Evolutionary conservation across 2,888 invertebrate species (phyloP).

Genomic region (Glomeris marginata): DNA sequence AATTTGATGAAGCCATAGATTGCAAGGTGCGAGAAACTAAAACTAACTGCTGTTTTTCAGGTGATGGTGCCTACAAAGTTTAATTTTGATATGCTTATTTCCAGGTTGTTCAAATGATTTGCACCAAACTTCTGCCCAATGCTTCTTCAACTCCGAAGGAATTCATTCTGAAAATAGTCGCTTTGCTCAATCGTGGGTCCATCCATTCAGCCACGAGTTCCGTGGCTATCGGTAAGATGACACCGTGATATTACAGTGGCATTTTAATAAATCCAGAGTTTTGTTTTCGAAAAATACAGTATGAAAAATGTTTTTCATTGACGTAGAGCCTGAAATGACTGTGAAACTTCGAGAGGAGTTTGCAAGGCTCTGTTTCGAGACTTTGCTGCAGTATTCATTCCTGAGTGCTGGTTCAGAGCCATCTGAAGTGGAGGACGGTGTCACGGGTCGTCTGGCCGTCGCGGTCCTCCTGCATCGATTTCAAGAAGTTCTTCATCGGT

Average conservation of each 20-base stretch:
- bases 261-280: too few species aligned
- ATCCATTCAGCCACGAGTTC: slow-evolving; percentile 47
- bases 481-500: slow-evolving; percentile 77
- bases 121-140: slow-evolving; percentile 67
- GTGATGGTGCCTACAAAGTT: not conserved
- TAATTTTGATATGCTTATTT: slow-evolving; percentile 16
- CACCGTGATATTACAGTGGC: not conserved
- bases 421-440: slow-evolving; percentile 38
- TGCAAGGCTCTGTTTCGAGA: slow-evolving; percentile 92
- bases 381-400: slow-evolving; percentile 77
- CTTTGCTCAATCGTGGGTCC: slow-evolving; percentile 68
- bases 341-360: slow-evolving; percentile 75
- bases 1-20: slow-evolving; percentile 61
- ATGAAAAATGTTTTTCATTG: too few species aligned
- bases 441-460: slow-evolving; percentile 51
- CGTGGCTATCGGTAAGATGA: slow-evolving; percentile 18
- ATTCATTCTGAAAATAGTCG: slow-evolving; percentile 66
- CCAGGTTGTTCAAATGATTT: slow-evolving; percentile 56
- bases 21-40: slow-evolving; percentile 29
- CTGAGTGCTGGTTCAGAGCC: slow-evolving; percentile 29
- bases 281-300: too few species aligned
- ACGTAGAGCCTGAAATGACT: slow-evolving; percentile 57
- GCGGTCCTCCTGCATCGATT: slow-evolving; percentile 83
- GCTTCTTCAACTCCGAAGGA: slow-evolving; percentile 60
- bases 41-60: not conserved